Conservation (phyloP, 2,113 vertebrate genomes). For the Corythornis vintsioides region DNA sequence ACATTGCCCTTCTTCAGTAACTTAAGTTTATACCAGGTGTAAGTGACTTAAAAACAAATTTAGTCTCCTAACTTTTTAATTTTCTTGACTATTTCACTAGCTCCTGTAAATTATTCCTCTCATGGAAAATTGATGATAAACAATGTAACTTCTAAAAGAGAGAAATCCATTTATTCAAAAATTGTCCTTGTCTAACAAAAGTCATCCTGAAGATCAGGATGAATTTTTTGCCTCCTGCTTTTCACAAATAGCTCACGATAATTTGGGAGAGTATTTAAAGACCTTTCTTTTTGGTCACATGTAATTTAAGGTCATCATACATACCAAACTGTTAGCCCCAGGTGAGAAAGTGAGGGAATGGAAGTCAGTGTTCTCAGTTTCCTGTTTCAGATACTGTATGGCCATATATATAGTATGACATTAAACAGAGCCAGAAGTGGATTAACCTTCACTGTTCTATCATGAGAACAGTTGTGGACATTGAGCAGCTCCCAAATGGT, state of each 20-base stretch:
- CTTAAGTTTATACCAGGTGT: background rate
- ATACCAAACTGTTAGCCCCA: background rate
- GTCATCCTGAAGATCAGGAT: background rate
- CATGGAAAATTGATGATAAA: background rate
- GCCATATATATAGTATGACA: background rate
- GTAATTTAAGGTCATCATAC: background rate
- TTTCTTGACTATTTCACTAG: background rate
- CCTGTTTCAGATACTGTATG: background rate
- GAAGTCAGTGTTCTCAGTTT: background rate
- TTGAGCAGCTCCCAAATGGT: background rate
- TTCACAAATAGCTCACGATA: background rate
- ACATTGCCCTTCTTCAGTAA: background rate
- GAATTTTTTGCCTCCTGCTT: background rate
- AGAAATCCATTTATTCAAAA: background rate
- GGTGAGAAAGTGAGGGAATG: background rate
- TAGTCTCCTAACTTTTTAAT: background rate
- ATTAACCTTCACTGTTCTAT: background rate
- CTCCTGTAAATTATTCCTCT: background rate
- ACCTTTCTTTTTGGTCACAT: accelerated
- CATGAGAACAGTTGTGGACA: background rate
- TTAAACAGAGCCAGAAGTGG: background rate
- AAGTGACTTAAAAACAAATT: background rate
- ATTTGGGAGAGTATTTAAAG: background rate
- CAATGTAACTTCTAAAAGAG: background rate
- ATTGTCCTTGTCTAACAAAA: background rate